Conservation (phyloP, 2,797 vertebrate genomes). For the Rhynchonycteris naso region DNA sequence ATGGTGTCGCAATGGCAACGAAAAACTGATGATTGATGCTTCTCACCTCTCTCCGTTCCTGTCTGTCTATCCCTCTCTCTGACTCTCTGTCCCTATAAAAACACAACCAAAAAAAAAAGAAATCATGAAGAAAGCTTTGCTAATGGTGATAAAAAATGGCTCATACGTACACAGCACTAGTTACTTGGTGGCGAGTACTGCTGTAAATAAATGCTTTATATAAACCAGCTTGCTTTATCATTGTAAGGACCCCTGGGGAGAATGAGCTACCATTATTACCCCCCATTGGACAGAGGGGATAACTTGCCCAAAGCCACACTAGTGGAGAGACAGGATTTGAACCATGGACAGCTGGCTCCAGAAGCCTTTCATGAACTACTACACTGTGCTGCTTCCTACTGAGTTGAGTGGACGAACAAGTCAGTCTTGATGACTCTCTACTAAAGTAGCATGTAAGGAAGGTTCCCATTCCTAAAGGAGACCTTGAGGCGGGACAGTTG, state of each 20-base stretch:
- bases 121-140: conserved; percentile 40
- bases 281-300: not conserved
- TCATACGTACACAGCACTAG: not conserved
- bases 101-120: too few species aligned
- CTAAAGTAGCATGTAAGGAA: not conserved
- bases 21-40: too few species aligned
- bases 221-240: conserved; percentile 28
- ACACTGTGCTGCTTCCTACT: not conserved
- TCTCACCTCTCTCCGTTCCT: too few species aligned
- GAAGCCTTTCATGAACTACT: not conserved
- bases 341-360: not conserved
- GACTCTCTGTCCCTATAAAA: too few species aligned
- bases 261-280: not conserved
- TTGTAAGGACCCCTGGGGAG: not conserved
- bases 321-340: not conserved
- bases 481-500: not conserved
- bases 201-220: conserved; percentile 68
- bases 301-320: not conserved
- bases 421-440: not conserved
- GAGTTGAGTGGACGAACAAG: not conserved
- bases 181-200: not conserved
- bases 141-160: not conserved
- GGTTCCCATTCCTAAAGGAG: not conserved
- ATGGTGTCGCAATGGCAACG: too few species aligned
- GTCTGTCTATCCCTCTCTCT: too few species aligned